Conservation (phyloP, 2,888 invertebrate species). For the Podabrus alpinus region DNA sequence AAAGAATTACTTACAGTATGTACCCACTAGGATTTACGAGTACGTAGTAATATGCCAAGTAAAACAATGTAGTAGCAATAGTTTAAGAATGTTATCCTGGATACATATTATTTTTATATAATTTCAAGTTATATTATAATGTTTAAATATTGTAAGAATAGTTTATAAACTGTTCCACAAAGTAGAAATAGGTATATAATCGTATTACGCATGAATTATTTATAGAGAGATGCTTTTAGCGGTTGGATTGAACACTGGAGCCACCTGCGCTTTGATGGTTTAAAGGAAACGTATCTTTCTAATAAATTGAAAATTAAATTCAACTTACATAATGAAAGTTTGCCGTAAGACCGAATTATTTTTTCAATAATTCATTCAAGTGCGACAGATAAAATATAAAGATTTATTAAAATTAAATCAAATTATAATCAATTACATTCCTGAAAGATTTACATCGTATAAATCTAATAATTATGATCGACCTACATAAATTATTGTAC, state of each 20-base stretch:
- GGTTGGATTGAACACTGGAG: slow-evolving; percentile 40
- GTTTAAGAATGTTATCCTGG: no score
- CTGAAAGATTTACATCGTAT: not conserved
- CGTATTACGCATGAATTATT: slow-evolving; percentile 50
- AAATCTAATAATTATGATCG: not conserved
- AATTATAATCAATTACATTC: not conserved
- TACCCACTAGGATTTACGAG: no score
- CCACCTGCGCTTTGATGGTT: slow-evolving; percentile 43
- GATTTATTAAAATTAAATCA: not conserved
- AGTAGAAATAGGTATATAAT: slow-evolving; percentile 46
- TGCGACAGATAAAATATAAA: not conserved
- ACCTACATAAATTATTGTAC: slow-evolving; percentile 4
- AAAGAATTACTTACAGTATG: no score
- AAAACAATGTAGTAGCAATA: not conserved
- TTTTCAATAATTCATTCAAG: not conserved
- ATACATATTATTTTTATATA: no score
- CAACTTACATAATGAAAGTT: not conserved
- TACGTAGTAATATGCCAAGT: no score
- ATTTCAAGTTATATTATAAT: not conserved
- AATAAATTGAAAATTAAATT: slow-evolving; percentile 5
- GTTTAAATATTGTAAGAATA: slow-evolving; percentile 6
- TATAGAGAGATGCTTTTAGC: slow-evolving; percentile 53
- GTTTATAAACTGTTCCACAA: slow-evolving; percentile 17
- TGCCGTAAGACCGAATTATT: not conserved
- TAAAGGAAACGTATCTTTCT: slow-evolving; percentile 19